Percentiles rank a stretch among this genome's conserved stretches.
phyloP scores from a whole-genome alignment of 2,797 vertebrate species.

The Myotis myotis region DNA sequence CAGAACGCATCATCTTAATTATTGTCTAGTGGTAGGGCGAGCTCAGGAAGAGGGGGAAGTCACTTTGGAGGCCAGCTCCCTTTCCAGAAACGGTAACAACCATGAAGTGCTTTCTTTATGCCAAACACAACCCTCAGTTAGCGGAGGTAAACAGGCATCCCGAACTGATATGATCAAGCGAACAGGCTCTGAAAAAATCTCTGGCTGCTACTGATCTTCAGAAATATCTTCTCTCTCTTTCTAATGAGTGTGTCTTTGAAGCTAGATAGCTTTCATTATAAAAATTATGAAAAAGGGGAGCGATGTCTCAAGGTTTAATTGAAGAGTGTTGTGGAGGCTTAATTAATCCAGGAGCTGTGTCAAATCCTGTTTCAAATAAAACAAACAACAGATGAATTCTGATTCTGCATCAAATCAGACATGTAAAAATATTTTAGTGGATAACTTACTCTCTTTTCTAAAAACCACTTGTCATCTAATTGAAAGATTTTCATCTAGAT shows the following conservation, averaged over 20 bases:
- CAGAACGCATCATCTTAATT: constrained; percentile 66
- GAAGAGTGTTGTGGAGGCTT: background rate
- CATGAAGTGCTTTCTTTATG: background rate
- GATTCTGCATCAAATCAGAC: background rate
- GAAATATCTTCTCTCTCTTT: background rate
- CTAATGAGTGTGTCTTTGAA: background rate
- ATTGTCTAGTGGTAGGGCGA: background rate
- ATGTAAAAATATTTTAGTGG: background rate
- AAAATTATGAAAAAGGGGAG: background rate
- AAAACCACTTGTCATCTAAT: background rate
- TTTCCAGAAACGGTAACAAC: background rate
- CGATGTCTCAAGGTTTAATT: background rate
- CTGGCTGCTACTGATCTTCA: background rate
- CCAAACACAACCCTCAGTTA: background rate
- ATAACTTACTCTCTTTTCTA: background rate
- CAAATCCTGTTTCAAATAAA: background rate
- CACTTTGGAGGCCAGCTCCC: background rate
- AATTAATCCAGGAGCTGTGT: background rate
- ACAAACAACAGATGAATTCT: background rate
- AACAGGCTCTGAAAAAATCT: background rate
- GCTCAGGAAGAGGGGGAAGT: constrained; percentile 45
- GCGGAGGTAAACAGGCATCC: background rate
- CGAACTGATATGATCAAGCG: background rate
- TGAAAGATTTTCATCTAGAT: background rate
- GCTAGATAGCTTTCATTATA: background rate